Evolutionary conservation across 2,888 invertebrate species (phyloP), one percentile per base, ranked within the genome.

Genomic region (Axea sp.): DNA sequence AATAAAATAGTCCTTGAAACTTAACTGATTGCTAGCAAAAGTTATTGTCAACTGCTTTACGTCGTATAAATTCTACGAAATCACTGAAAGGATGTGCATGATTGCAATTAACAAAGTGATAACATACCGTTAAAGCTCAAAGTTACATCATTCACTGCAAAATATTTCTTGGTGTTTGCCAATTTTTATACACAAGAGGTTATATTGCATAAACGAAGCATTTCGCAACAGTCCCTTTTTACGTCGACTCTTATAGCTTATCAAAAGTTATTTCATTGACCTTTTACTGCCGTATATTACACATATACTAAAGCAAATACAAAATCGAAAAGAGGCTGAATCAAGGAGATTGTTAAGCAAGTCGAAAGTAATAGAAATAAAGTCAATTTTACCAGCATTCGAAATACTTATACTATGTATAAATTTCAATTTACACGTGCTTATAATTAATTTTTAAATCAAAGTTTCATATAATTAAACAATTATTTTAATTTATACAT

Each of bases 151-250:
- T 43, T 19, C 33, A 22, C 57, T 43, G 43, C 57, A 43, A 55
- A 55, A 33, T 41, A 43, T 57, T 17, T 33, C 57, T 43, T 15
- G 33, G 22, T 57, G 41, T 43, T 43, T 31, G 57, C 43, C 43
- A 57, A 57, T 43, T 57, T 57, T 31, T 57, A 41, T 43, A 22
- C 57, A 43, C 43, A 41, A 41, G 43, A 43, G 57, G 43, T 57
- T 43, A 57, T n/a, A n/a, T 57, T 57, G 33, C 43, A 43, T 57
- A 57, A 57, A 19, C 33, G 43, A 31, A 57, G 14, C 30, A 43
- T 43, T 57, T 41, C 33, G 43, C 57, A 55, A 41, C 19, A 30
- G 43, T 33, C 45, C 33, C 45, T 45, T 59, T 59, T 59, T 45
- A 45, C 59, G 26, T 24, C 19, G 33, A 22, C 33, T 5, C 26